A percentile compares a stretch with the other conserved stretches of the same genome.
Evolutionary conservation across 2,797 vertebrate species (phyloP).

Genomic region (Sebastes hubbsi): DNA sequence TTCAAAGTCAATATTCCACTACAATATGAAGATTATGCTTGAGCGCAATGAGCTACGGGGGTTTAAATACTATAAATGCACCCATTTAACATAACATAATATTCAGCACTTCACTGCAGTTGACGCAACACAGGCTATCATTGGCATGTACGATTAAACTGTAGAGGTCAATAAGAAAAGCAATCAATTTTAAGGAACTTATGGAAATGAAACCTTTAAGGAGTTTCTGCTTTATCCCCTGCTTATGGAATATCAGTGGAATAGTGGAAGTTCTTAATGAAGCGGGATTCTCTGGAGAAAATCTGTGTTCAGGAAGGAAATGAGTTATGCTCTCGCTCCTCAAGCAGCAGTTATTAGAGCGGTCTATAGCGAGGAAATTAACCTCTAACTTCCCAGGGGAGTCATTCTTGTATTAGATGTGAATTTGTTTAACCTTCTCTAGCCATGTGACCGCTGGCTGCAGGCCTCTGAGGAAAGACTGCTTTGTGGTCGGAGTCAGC

Average conservation of each 20-base stretch:
- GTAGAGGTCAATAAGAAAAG: constrained; percentile 27
- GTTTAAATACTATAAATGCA: neutral
- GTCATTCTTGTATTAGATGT: constrained; percentile 25
- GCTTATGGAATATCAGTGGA: constrained; percentile 5
- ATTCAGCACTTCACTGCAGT: neutral
- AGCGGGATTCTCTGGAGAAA: constrained; percentile 43
- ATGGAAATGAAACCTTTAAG: constrained; percentile 25
- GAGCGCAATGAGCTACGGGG: neutral
- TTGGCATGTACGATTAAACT: constrained; percentile 23
- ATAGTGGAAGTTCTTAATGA: constrained; percentile 33
- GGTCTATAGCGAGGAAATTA: constrained; percentile 39
- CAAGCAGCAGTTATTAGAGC: constrained; percentile 32
- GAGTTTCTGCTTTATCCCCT: constrained; percentile 11
- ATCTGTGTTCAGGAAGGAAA: constrained; percentile 23
- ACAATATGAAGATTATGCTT: neutral
- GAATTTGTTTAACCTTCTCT: constrained; percentile 48
- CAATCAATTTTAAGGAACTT: constrained; percentile 14
- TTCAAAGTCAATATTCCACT: neutral
- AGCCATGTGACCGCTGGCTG: neutral
- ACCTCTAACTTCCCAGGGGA: constrained; percentile 35
- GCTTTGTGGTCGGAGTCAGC: neutral
- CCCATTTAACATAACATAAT: neutral
- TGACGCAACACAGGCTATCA: neutral
- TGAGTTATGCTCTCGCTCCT: constrained; percentile 32
- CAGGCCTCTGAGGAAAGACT: neutral